phyloP scores from a whole-genome alignment of 2,888 invertebrate genomes.

The Drosophila greeni region DNA sequence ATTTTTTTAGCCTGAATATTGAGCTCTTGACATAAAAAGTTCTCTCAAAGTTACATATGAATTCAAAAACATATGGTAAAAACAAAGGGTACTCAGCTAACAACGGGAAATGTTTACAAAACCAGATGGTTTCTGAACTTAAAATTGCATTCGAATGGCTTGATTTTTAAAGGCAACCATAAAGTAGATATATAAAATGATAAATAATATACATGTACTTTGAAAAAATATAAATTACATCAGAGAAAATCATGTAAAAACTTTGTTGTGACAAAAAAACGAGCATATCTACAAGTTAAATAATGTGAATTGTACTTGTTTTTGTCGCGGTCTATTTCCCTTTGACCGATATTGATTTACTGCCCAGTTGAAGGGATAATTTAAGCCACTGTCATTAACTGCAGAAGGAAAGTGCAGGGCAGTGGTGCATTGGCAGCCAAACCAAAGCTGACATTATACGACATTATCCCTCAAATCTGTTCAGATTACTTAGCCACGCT shows the following conservation, averaged over 20 bases:
- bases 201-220: background rate
- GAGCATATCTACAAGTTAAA: background rate
- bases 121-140: background rate
- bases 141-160: background rate
- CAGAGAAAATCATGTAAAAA: too few species aligned
- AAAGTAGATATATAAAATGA: background rate
- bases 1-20: background rate
- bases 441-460: background rate
- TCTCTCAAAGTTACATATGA: too few species aligned
- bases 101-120: conserved; percentile 1
- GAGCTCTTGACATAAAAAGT: background rate
- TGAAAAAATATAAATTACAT: background rate
- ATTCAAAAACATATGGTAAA: background rate
- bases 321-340: conserved; percentile 1
- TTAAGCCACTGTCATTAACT: conserved; percentile 10
- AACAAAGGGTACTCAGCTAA: background rate
- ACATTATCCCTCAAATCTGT: conserved; percentile 12
- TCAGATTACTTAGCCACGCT: conserved; percentile 3
- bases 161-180: background rate
- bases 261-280: background rate
- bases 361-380: conserved; percentile 10
- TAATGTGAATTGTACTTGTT: background rate
- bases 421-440: background rate
- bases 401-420: background rate
- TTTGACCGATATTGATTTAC: conserved; percentile 18